These are phyloP conservation scores for Nesidiocoris tenuis DNA, from an alignment of 2,888 invertebrate species.

Conservation along the genomic window DNA sequence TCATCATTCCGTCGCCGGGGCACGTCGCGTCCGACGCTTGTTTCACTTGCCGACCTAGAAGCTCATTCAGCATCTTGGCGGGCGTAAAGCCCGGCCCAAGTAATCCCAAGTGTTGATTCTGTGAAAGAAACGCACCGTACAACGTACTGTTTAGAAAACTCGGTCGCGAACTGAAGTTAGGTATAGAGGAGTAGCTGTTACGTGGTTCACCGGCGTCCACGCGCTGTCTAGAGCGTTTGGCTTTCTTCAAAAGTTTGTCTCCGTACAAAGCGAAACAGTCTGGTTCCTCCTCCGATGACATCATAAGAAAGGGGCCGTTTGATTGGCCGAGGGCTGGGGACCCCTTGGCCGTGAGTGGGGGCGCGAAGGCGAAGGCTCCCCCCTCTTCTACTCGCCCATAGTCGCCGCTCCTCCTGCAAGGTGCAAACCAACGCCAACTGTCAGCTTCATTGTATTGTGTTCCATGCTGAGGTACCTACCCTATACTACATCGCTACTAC, in stretches of 20 bases:
- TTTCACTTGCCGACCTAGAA: conserved; percentile 77
- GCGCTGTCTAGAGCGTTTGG: conserved; percentile 91
- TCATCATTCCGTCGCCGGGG: conserved; percentile 57
- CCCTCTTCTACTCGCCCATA: conserved; percentile 51
- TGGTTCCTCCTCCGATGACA: conserved; percentile 96
- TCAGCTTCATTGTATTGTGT: conserved; percentile 49
- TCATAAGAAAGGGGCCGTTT: conserved; percentile 81
- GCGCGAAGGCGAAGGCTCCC: conserved; percentile 47
- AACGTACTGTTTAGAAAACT: conserved; percentile 82
- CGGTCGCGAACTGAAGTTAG: conserved; percentile 74
- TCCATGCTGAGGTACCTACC: conserved; percentile 1
- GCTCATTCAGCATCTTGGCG: conserved; percentile 88
- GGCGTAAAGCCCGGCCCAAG: conserved; percentile 78
- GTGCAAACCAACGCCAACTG: conserved; percentile 51
- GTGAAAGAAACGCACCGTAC: conserved; percentile 80
- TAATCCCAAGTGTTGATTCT: conserved; percentile 73
- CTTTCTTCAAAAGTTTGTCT: conserved; percentile 89
- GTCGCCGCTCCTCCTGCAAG: conserved; percentile 50
- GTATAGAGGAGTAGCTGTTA: conserved; percentile 84
- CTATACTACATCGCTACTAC: not conserved
- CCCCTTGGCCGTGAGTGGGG: conserved; percentile 49
- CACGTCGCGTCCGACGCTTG: conserved; percentile 64
- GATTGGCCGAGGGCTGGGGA: conserved; percentile 69
- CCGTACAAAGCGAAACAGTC: conserved; percentile 90
- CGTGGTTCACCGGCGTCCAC: conserved; percentile 95